phyloP scores from a whole-genome alignment of 1,140 invertebrate genomes.

The Drosophila fuyamai region DNA sequence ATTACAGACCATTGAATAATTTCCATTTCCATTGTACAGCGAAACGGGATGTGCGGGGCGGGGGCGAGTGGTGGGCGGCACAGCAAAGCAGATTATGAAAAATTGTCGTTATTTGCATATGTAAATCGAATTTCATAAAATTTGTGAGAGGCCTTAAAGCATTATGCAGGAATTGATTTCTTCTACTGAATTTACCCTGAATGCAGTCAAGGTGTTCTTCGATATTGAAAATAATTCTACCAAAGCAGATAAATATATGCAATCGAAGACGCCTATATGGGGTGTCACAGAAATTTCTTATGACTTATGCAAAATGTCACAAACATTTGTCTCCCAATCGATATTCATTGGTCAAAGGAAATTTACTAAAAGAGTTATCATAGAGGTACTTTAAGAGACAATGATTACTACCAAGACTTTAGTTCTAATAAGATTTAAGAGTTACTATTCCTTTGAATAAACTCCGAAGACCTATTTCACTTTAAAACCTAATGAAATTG shows the following conservation, averaged over 20 bases:
- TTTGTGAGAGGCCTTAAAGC: constrained; percentile 78
- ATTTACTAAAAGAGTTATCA: too few relatives aligned
- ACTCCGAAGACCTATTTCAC: too few relatives aligned
- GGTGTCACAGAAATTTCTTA: background rate
- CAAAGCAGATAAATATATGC: constrained; percentile 10
- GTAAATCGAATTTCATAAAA: constrained; percentile 84
- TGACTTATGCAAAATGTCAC: background rate
- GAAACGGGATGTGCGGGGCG: constrained; percentile 1
- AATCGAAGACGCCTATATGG: background rate
- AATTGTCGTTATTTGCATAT: constrained; percentile 84
- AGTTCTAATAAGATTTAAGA: too few relatives aligned
- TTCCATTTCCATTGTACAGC: constrained; percentile 82
- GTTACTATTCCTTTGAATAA: too few relatives aligned
- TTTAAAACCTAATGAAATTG: too few relatives aligned
- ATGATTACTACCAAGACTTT: too few relatives aligned
- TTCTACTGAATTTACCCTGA: constrained; percentile 34
- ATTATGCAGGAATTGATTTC: constrained; percentile 48
- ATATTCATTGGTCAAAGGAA: background rate
- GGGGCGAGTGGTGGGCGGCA: constrained; percentile 9
- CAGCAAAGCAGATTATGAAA: constrained; percentile 83
- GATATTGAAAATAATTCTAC: constrained; percentile 25
- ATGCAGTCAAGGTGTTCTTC: constrained; percentile 37
- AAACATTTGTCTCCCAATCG: background rate
- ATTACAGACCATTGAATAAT: constrained; percentile 84
- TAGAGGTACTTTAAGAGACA: too few relatives aligned